Evolutionary conservation across 1,140 invertebrate species (phyloP), one percentile per base, ranked within the genome.

Genomic region (Papilio xuthus): DNA sequence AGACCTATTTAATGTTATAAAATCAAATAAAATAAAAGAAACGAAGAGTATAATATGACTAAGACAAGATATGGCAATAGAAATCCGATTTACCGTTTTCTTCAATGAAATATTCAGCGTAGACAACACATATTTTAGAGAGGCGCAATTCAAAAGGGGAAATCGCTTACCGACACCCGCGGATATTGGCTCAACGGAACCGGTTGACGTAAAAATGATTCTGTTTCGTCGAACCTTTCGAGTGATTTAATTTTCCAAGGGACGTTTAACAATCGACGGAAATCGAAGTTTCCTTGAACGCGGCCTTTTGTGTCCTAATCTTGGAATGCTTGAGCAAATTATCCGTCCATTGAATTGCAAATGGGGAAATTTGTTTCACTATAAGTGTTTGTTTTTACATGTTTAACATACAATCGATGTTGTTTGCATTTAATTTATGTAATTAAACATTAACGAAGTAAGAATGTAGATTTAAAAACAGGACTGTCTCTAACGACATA

Each of bases 241-340:
- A 86, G 80, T 85, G 86, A 86, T 86, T 84, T 83, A 83, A 83
- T 86, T 86, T 85, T 83, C 50, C 67, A 73, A 74, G 81, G 78
- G 74, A 83, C 84, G 82, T 67, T 83, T 86, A 77, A 83, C 85
- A 88, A 88, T 86, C 83, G 82, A 53, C 85, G 86, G 86, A 86
- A 84, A 86, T 86, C 81, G 84, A 78, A 82, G 82, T 88, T 87
- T 86, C 79, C 82, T 80, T 73, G 44, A 81, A 85, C 80, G 80
- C 80, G 72, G 79, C 79, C 80, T 84, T 84, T 83, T 83, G 82
- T 81, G 74, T 74, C 83, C 83, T 85, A 84, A 86, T 85, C 85
- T 85, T 69, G 78, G 81, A 82, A 81, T 82, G 81, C 72, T 85
- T 69, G 81, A 81, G 83, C 85, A 84, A 86, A 86, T 87, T 85